Percentiles rank a stretch among this genome's conserved stretches.
Conservation (phyloP, 2,797 vertebrate genomes). For the Alexandromys oeconomus region DNA sequence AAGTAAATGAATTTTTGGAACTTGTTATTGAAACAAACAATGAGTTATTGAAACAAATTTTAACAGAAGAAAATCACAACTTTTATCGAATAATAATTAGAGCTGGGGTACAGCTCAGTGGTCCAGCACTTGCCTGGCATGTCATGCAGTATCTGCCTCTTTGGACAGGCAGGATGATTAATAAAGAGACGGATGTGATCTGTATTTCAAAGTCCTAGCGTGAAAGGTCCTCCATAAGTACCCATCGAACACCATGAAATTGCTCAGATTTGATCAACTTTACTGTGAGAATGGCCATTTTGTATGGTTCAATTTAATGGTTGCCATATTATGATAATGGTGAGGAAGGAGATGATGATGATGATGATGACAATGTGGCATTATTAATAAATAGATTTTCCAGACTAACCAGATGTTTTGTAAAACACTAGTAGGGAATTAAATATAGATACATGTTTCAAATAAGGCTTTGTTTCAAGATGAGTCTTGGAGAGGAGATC, state of each 20-base stretch:
- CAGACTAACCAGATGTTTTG: not conserved
- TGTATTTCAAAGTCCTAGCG: not conserved
- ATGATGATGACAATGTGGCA: not conserved
- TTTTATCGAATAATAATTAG: slow-evolving; percentile 30
- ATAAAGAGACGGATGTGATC: not conserved
- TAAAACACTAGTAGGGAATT: not conserved
- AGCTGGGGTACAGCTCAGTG: not conserved
- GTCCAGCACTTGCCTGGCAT: not conserved
- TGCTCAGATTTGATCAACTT: not conserved
- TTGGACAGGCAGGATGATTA: not conserved
- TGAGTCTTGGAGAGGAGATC: slow-evolving; percentile 1
- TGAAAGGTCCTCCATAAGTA: not conserved
- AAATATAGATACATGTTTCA: not conserved
- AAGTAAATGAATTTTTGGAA: not conserved
- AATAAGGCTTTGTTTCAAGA: not conserved
- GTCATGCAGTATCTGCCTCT: not conserved
- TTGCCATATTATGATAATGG: not conserved
- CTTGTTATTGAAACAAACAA: slow-evolving; percentile 2
- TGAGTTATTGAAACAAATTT: not conserved
- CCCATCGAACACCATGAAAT: not conserved
- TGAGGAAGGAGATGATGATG: not conserved
- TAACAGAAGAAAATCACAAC: not conserved
- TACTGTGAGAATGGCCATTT: not conserved
- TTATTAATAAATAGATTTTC: not conserved
- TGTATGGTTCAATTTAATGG: not conserved